Base-by-base conservation (phyloP, 2,888 invertebrate genomes). In the Agrilus cyanescens region DNA sequence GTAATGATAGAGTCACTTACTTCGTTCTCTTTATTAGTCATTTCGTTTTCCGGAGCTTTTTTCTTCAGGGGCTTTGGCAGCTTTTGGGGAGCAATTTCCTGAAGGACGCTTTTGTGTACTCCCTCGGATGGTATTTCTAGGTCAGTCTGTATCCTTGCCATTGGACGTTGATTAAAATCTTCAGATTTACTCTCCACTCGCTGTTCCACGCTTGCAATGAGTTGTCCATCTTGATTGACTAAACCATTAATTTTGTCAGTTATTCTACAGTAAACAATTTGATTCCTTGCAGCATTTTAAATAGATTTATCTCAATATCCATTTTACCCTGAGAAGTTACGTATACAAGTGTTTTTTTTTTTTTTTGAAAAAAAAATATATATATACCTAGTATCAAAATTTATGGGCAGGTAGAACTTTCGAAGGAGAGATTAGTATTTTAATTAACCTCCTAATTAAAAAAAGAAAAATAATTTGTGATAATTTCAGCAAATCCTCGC, bases 41-140 rank as follows among this genome's bases (percentile, higher is more conserved):
- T 66, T 46, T 72, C 71, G 2, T 69, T 65, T 50, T 70, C 71
- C 58, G 68, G 67, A 4, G 71, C 66, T 35, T 74, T 63, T 44
- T 74, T 64, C 51, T 58, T 61, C 33, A 53, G 61, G 49, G 56
- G 60, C 38, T 56, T 37, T 25, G 45, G 40, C 15, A 44, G 38
- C 20, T 45, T 50, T 12, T 53, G 48, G 1, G 48, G 46, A 32
- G 51, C 47, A 12, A 56, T 43, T 20, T 72, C 69, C 46, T 74
- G 71, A 2, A 68, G 63, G 6, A 73, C 50, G 32, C 71, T 70
- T 34, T 68, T 67, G 53, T 78, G 78, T 12, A 78, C 69, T 5
- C 73, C 74, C 48, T 72, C 68, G 0, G 69, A 59, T 0, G 77
- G 77, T 33, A 77, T 68, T 44, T 78, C 76, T 10, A 77, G 60